Evolutionary conservation across 2,888 invertebrate genomes (phyloP).

Genomic region (Caenorhabditis becei): DNA sequence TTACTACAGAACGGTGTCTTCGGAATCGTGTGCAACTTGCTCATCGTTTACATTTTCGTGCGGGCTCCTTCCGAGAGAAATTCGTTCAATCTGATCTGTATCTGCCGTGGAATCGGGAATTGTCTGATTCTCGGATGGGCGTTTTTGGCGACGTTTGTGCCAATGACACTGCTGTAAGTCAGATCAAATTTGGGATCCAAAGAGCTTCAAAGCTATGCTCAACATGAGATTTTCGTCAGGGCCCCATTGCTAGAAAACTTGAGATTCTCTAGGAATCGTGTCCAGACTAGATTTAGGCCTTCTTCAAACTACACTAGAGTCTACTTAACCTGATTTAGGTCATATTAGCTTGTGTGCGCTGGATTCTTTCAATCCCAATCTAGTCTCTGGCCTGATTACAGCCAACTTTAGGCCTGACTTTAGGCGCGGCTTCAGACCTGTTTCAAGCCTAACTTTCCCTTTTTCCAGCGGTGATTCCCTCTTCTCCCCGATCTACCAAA

Average conservation of each 20-base stretch:
- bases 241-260: no score
- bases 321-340: no score
- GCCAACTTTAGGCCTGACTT: background rate
- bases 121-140: slow-evolving; percentile 14
- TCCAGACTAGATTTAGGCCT: no score
- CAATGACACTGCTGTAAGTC: slow-evolving; percentile 21
- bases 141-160: slow-evolving; percentile 34
- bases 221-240: no score
- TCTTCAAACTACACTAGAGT: no score
- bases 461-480: slow-evolving; percentile 9
- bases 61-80: slow-evolving; percentile 14
- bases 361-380: no score
- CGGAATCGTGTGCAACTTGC: slow-evolving; percentile 8
- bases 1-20: slow-evolving; percentile 11
- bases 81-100: slow-evolving; percentile 46
- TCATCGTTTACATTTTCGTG: slow-evolving; percentile 20
- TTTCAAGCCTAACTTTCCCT: no score
- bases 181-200: background rate
- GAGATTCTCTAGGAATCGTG: no score
- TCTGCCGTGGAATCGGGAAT: slow-evolving; percentile 27
- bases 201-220: no score
- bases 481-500: slow-evolving; percentile 30
- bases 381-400: no score
- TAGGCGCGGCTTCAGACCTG: no score
- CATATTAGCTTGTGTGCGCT: no score